Percentiles rank a stretch among this genome's conserved stretches.
Conservation (phyloP, 64 coral and sea anemone species). For the Catalaphyllia jardinei region DNA sequence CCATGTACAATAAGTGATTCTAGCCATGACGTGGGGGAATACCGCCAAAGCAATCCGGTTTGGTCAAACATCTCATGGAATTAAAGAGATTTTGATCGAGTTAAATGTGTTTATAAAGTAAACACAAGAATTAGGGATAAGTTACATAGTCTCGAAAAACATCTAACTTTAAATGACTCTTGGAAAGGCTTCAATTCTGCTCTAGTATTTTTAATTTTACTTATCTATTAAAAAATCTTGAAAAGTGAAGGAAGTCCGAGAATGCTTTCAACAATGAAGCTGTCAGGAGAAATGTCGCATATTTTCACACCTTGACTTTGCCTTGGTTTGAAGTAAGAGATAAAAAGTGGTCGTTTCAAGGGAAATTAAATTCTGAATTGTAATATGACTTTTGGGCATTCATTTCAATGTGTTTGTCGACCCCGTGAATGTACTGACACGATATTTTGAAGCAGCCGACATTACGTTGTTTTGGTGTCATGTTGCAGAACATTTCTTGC, state of each 20-base stretch:
- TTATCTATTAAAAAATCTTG: constrained; percentile 39
- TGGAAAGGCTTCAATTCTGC: neutral
- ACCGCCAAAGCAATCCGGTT: neutral
- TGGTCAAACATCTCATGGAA: neutral
- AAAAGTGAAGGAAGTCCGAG: neutral
- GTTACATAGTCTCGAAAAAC: neutral
- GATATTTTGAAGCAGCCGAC: neutral
- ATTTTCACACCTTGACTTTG: neutral
- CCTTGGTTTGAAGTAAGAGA: neutral
- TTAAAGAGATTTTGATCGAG: neutral
- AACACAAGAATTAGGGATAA: constrained; percentile 18
- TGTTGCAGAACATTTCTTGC: neutral
- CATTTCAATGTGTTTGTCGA: neutral
- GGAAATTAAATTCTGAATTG: neutral
- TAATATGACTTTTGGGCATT: neutral
- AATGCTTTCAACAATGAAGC: constrained; percentile 3
- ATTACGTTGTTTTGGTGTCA: neutral
- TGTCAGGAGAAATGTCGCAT: neutral
- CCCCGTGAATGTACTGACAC: neutral
- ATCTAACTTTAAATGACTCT: constrained; percentile 30
- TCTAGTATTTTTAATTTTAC: neutral
- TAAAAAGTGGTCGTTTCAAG: neutral
- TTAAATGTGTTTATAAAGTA: constrained; percentile 29
- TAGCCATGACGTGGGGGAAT: constrained; percentile 6
- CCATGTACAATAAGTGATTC: neutral